Base-by-base conservation (phyloP, 1,140 invertebrate genomes). In the Subanguina moxae region DNA sequence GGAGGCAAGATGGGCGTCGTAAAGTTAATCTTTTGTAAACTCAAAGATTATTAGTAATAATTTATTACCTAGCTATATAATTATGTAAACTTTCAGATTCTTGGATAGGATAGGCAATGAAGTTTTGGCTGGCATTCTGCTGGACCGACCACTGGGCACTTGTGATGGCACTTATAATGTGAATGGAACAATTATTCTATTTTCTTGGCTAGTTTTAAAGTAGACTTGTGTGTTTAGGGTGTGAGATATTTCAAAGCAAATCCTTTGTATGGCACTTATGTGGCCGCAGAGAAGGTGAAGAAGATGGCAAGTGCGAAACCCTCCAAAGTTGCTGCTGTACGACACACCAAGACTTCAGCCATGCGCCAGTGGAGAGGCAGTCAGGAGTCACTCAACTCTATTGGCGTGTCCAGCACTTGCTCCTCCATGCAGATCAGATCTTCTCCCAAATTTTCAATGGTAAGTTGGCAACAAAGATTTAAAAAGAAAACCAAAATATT, bases 311-410 rank as follows among this genome's bases (percentile, higher is more conserved):
- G n/a, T 11, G 52, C 57, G 42, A 27, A 21, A 30, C 57, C 69
- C 17, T 23, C 68, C 17, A 30, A 27, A 32, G 58, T 62, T 25
- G 32, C 32, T n/a, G 38, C 52, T 15, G 64, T 73, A 21, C 42
- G 64, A 30, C 73, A 74, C 17, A 74, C 72, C 15, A 75, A 73
- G 19, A 56, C 72, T n/a, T 74, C 72, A 30, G 52, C 63, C 30
- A 57, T 74, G 42, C 42, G 72, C 42, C n/a, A 25, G 19, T 46
- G 61, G n/a, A 71, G 30, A 56, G 71, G 69, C 48, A 57, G 65
- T 75, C 87, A 88, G 63, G 89, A 90, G 68, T 94, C 92, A 0
- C 88, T 90, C 67, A 92, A 92, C 78, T 86, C 86, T 13, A 91
- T 92, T 30, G 70, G 70, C 57, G 25, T 23, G 21, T 42, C 64